A percentile compares a stretch with the other conserved stretches of the same genome.
Evolutionary conservation across 2,797 vertebrate species (phyloP).

Genomic region (Sebastes matsubarae): DNA sequence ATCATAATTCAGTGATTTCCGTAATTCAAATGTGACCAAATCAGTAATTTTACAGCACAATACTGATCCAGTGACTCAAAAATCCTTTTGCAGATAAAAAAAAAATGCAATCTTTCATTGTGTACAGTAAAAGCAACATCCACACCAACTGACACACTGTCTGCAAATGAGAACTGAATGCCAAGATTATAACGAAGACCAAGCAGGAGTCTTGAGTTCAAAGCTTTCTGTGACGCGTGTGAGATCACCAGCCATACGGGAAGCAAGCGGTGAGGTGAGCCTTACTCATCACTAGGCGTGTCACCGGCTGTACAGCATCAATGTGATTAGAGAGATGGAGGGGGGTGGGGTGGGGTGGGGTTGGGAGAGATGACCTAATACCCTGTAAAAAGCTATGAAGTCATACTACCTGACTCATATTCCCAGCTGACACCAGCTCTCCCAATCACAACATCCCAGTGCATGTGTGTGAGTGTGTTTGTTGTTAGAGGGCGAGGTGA

Average conservation of each 20-base stretch:
- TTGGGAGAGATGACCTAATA: constrained; percentile 81
- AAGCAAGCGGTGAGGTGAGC: constrained; percentile 64
- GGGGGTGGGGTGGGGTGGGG: constrained; percentile 2
- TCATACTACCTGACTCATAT: constrained; percentile 86
- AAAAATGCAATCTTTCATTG: not conserved
- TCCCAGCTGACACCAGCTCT: constrained; percentile 80
- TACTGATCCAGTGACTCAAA: not conserved
- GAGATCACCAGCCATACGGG: constrained; percentile 64
- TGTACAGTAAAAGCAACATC: not conserved
- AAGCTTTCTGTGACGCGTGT: constrained; percentile 25
- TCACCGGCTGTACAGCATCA: constrained; percentile 66
- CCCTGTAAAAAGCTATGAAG: constrained; percentile 84
- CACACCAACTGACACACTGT: not conserved
- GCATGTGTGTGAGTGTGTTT: not conserved
- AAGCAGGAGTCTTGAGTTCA: constrained; percentile 13
- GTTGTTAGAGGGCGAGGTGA: constrained; percentile 25
- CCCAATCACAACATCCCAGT: constrained; percentile 64
- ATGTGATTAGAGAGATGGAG: constrained; percentile 63
- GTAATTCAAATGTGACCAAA: not conserved
- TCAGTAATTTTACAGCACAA: not conserved
- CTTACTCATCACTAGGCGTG: constrained; percentile 77
- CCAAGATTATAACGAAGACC: not conserved
- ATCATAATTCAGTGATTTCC: not conserved
- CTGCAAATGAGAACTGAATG: not conserved
- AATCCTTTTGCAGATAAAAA: not conserved